Base-by-base conservation (phyloP, 2,113 vertebrate species). In the Dromas ardeola region DNA sequence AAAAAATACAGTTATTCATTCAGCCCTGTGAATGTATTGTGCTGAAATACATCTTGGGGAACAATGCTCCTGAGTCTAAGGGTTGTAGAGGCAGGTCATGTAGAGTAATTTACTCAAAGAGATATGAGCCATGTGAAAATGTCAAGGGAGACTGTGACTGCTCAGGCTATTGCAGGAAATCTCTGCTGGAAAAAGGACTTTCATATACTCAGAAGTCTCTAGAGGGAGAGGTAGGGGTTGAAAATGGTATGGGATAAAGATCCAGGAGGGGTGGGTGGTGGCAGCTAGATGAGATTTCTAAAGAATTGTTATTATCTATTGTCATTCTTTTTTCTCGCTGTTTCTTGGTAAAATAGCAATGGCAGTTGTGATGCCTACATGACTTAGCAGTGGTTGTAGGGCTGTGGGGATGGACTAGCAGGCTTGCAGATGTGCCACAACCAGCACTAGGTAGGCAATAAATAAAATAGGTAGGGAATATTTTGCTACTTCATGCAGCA, bases 121-220 rank as follows among this genome's bases (percentile, higher is more conserved):
- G 73, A 58, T 52, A 89, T 4, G 77, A 90, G 79, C 80, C 80
- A 2, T 91, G 90, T 94, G 89, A 69, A 92, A 86, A 58, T 86
- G 70, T 96, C 94, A 62, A 59, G 72, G 67, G 88, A 92, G 91
- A 63, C 91, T 90, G 71, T 90, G 78, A 59, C 82, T 94, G 73
- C 88, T 82, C 87, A 27, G 94, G 86, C 94, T 95, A 52, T 76
- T 98, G 97, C 93, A 84, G 95, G 95, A 89, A 67, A 95, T 42
- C 85, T 85, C 47, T 0, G 7, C 70, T 74, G 74, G 61, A 89
- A 61, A 93, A 76, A 91, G 74, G 56, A 65, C 89, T 93, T 88
- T 76, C 25, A 20, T 86, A 15, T 36, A 4, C 40, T 86, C 22
- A 52, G 52, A 66, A 67, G 21, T 36, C 73, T 86, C 86, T 66